phyloP scores from a whole-genome alignment of 2,797 vertebrate genomes.

The Platalea minor region DNA sequence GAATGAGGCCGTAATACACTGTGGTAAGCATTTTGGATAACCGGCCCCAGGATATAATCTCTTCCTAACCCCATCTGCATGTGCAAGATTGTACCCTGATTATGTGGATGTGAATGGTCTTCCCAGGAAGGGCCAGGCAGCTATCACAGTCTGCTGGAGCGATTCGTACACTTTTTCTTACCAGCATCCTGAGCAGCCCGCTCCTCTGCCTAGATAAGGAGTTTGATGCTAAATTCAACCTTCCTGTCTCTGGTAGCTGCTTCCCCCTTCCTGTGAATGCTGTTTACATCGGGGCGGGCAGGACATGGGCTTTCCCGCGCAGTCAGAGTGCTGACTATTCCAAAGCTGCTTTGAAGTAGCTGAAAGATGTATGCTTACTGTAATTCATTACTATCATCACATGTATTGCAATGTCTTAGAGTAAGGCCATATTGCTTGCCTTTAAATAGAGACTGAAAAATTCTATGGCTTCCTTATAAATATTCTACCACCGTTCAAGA shows the following conservation, averaged over 20 bases:
- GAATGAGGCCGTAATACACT: neutral
- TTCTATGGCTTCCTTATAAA: neutral
- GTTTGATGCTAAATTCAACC: conserved; percentile 47
- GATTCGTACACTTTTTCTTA: neutral
- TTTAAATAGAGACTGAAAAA: neutral
- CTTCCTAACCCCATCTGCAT: neutral
- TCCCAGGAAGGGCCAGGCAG: conserved; percentile 3
- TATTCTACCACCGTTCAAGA: neutral
- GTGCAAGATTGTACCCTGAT: neutral
- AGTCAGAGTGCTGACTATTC: neutral
- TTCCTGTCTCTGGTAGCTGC: conserved; percentile 45
- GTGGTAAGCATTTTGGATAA: neutral
- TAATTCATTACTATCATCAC: neutral
- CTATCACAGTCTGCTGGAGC: neutral
- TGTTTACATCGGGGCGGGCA: neutral
- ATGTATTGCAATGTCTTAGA: neutral
- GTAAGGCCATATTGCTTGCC: neutral
- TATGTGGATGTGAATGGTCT: neutral
- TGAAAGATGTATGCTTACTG: neutral
- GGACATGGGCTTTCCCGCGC: neutral
- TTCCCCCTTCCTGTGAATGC: conserved; percentile 37
- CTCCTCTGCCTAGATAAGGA: conserved; percentile 46
- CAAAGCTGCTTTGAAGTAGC: neutral
- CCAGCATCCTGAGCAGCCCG: conserved; percentile 19
- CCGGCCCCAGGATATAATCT: neutral